Evolutionary conservation across 2,113 vertebrate species (phyloP).

Genomic region (Petrocephalus zakoni): DNA sequence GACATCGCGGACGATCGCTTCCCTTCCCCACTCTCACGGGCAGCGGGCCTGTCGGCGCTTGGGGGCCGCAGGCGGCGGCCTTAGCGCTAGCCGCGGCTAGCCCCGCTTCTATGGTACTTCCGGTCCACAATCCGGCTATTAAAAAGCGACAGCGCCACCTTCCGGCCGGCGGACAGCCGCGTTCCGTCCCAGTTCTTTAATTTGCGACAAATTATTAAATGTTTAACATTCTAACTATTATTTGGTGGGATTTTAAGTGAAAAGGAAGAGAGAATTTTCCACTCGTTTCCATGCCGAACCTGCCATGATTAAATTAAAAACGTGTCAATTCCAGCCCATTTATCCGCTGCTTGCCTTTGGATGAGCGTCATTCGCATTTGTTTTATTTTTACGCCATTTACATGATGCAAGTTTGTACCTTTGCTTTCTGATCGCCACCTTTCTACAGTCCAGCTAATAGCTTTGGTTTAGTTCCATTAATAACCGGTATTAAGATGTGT

Average conservation of each 20-base stretch:
- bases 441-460: not conserved
- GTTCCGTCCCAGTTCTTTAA: not conserved
- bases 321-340: not conserved
- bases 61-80: not conserved
- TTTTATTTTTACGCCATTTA: not conserved
- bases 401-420: not conserved
- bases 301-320: not conserved
- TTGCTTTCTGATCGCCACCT: not conserved
- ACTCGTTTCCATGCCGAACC: not conserved
- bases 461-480: not conserved
- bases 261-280: not conserved
- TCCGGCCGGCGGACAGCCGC: conserved; percentile 23
- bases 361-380: not conserved
- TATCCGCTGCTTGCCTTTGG: not conserved
- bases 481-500: not conserved
- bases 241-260: not conserved
- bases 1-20: conserved; percentile 54
- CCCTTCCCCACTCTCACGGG: too few species aligned
- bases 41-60: not conserved
- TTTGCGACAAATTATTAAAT: not conserved
- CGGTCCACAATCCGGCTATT: not conserved
- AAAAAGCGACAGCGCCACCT: conserved; percentile 44
- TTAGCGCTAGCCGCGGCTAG: not conserved
- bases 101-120: conserved; percentile 19
- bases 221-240: not conserved